Percentiles rank a stretch among this genome's conserved stretches.
phyloP scores from a whole-genome alignment of 2,888 invertebrate genomes.

The Cephus pygmeus region DNA sequence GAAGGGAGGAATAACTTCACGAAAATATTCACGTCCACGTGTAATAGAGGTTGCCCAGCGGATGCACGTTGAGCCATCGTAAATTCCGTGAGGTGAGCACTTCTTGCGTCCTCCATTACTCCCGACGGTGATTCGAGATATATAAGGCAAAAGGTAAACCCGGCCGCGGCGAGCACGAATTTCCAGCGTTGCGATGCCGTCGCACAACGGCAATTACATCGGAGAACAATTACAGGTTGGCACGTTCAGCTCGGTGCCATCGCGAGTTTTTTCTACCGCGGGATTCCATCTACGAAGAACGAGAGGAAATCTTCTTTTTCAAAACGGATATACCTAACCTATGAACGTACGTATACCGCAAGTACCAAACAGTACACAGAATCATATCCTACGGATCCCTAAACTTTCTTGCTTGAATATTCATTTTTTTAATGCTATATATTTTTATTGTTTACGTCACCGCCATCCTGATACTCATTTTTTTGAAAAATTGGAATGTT shows the following conservation, averaged over 20 bases:
- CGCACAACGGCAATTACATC: conserved; percentile 52
- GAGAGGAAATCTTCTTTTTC: conserved; percentile 39
- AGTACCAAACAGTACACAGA: background rate
- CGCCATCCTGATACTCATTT: background rate
- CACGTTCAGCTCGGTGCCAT: conserved; percentile 50
- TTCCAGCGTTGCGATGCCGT: conserved; percentile 28
- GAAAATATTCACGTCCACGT: background rate
- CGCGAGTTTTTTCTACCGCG: conserved; percentile 48
- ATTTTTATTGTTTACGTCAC: background rate
- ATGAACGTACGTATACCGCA: background rate
- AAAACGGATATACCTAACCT: background rate
- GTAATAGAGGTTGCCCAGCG: background rate
- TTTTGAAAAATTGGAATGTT: background rate
- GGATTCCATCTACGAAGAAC: conserved; percentile 47
- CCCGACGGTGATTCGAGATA: background rate
- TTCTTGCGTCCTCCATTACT: background rate
- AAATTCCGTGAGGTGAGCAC: background rate
- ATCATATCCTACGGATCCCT: background rate
- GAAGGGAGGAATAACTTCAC: background rate
- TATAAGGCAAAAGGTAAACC: conserved; percentile 3
- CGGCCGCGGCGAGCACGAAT: conserved; percentile 17
- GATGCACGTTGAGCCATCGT: background rate
- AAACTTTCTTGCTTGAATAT: background rate
- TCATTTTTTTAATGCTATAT: background rate
- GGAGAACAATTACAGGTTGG: conserved; percentile 61